phyloP scores from a whole-genome alignment of 2,113 vertebrate genomes.

The Neopipo cinnamomea region DNA sequence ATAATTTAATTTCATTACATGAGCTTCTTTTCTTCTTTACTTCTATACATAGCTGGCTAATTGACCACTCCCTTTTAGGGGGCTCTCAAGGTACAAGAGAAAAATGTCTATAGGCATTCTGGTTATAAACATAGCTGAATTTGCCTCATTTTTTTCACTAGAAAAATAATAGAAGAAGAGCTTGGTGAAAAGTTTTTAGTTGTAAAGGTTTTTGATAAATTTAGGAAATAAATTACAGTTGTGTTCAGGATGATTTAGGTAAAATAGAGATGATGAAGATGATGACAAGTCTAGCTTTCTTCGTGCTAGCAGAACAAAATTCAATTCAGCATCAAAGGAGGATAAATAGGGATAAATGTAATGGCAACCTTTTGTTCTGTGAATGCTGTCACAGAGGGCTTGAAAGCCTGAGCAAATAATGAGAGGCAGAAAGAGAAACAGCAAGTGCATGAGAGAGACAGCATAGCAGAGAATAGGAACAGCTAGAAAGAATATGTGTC shows the following conservation, averaged over 20 bases:
- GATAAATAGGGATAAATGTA: conserved; percentile 44
- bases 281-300: background rate
- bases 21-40: background rate
- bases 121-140: background rate
- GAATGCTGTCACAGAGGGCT: background rate
- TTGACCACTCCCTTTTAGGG: background rate
- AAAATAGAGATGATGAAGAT: conserved; percentile 25
- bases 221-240: conserved; percentile 23
- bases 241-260: conserved; percentile 7
- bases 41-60: background rate
- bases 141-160: background rate
- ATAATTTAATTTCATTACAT: background rate
- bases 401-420: conserved; percentile 50
- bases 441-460: background rate
- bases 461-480: background rate
- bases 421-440: conserved; percentile 34
- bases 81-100: background rate
- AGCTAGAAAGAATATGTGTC: background rate
- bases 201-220: conserved; percentile 12
- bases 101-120: background rate
- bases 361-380: conserved; percentile 44
- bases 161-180: background rate
- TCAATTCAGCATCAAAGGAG: conserved; percentile 28
- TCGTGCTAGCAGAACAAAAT: conserved; percentile 5
- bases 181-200: background rate